Evolutionary conservation across 2,113 vertebrate species (phyloP).

Genomic region (Ciconia maguari): DNA sequence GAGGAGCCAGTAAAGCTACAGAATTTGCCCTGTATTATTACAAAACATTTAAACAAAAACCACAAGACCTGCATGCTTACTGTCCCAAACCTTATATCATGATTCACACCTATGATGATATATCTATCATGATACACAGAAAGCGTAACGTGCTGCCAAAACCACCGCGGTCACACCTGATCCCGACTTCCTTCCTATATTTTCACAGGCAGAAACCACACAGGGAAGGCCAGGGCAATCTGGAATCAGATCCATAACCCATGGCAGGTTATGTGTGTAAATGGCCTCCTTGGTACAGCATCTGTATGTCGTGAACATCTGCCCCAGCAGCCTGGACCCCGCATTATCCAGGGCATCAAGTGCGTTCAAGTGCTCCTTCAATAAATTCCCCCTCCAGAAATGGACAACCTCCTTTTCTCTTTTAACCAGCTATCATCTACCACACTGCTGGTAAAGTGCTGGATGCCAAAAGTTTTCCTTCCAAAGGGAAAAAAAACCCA

Average conservation of each 20-base stretch:
- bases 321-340: not conserved
- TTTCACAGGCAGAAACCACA: not conserved
- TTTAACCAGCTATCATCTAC: not conserved
- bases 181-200: not conserved
- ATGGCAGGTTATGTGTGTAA: not conserved
- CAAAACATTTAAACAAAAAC: not conserved
- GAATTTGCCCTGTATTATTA: not conserved
- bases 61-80: not conserved
- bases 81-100: not conserved
- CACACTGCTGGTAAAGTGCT: not conserved
- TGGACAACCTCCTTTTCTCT: not conserved
- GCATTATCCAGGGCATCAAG: rapidly evolving
- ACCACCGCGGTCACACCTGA: not conserved
- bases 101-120: not conserved
- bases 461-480: not conserved
- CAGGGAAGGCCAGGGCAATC: not conserved
- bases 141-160: not conserved
- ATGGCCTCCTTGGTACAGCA: not conserved
- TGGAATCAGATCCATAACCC: not conserved
- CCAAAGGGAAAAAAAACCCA: not conserved
- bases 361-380: not conserved
- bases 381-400: not conserved
- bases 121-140: not conserved
- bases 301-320: not conserved
- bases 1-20: not conserved